Evolutionary conservation across 2,888 invertebrate genomes (phyloP).

Genomic region (Nephrocerus scutellatus): DNA sequence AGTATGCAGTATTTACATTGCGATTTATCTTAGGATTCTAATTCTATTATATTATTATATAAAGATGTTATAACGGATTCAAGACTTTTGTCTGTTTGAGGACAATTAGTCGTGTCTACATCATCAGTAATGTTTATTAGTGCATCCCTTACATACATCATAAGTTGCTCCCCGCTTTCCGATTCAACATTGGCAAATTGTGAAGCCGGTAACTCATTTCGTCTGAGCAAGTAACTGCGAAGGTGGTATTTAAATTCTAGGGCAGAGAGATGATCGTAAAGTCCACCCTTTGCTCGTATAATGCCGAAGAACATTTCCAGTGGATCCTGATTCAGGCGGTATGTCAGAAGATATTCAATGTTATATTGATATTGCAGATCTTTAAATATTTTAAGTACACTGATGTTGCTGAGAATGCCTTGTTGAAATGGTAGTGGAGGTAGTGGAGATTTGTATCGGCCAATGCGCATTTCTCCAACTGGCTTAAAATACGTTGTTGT

Average conservation of each 20-base stretch:
- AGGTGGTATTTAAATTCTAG: constrained; percentile 13
- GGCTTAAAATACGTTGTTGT: constrained; percentile 22
- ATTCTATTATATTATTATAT: no score
- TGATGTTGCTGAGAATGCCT: constrained; percentile 22
- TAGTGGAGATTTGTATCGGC: constrained; percentile 16
- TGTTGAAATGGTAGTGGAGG: constrained; percentile 30
- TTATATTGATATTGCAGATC: constrained; percentile 16
- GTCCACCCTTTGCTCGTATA: constrained; percentile 10
- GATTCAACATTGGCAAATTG: constrained; percentile 9
- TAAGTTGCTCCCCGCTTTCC: background rate
- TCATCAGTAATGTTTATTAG: background rate
- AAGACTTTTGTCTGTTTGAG: no score
- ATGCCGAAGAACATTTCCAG: constrained; percentile 13
- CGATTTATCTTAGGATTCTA: no score
- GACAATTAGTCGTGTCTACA: background rate
- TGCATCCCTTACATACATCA: background rate
- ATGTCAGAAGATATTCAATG: constrained; percentile 23
- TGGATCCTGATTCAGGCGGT: constrained; percentile 22
- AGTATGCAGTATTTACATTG: no score
- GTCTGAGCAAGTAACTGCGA: constrained; percentile 13
- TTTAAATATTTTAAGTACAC: constrained; percentile 18
- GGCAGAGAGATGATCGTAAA: constrained; percentile 9
- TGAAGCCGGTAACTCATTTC: constrained; percentile 20
- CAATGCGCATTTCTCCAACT: constrained; percentile 22
- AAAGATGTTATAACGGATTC: constrained; percentile 2